phyloP scores from a whole-genome alignment of 2,797 vertebrate genomes.

The Sus cebifrons region DNA sequence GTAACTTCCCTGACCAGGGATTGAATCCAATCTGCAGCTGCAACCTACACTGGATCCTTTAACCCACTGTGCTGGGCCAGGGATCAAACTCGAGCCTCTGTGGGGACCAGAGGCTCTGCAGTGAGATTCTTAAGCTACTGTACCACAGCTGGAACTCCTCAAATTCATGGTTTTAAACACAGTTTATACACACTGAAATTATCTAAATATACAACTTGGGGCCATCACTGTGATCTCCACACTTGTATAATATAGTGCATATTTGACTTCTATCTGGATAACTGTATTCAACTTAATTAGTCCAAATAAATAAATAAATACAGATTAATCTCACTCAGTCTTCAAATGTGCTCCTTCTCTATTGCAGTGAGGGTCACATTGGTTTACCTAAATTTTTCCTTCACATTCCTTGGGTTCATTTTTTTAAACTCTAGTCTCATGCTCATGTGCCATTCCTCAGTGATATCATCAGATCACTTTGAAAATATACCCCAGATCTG shows the following conservation, averaged over 20 bases:
- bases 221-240: neutral
- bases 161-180: neutral
- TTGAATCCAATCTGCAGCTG: too few species aligned
- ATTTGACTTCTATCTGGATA: neutral
- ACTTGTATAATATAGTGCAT: neutral
- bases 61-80: too few species aligned
- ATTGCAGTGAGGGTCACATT: accelerated
- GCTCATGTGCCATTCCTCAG: neutral
- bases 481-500: neutral
- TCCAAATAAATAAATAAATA: neutral
- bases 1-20: too few species aligned
- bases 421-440: neutral
- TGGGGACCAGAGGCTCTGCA: too few species aligned
- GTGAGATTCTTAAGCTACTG: too few species aligned
- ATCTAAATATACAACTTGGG: neutral
- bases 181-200: neutral
- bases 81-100: too few species aligned
- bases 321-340: neutral
- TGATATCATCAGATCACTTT: neutral
- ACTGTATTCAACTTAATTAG: neutral
- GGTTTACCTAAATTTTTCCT: neutral
- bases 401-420: neutral
- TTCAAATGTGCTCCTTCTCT: neutral
- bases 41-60: too few species aligned
- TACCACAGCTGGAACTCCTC: too few species aligned